Base-by-base conservation (phyloP, 2,888 invertebrate genomes). In the Philopedon plagiatum region DNA sequence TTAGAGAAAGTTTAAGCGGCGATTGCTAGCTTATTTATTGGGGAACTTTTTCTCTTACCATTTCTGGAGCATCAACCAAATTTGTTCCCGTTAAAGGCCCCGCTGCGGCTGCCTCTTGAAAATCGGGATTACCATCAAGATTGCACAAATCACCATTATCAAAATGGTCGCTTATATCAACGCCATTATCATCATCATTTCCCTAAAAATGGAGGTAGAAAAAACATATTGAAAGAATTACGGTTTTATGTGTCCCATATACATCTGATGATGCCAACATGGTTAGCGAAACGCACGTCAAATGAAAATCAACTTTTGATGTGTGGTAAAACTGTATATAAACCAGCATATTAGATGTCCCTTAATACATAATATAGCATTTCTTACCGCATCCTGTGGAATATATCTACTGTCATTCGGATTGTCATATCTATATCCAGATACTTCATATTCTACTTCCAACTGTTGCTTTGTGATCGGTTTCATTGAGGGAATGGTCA, bases 51-150 rank as follows among this genome's bases (percentile, higher is more conserved):
- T 34, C 19, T 67, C 72, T 71, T 77, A 90, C 90, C 85, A 89
- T 89, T 72, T 89, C 89, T 0, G 93, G 93, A 1, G 91, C 90
- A 49, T 90, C 90, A 8, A 93, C 87, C 83, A 92, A 88, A 79
- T 92, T 88, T 2, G 87, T 86, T 0, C 88, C 87, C 32, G 86
- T 86, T 76, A 86, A 84, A 64, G 81, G 77, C 15, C 76, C 79
- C 62, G 79, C 78, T 0, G 78, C 75, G 1, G 77, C 74, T 0
- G 39, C 44, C 21, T 61, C 54, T 69, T 65, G 18, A 54, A 86
- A 0, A 37, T 37, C 84, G 85, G 9, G 87, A 11, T 86, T 87
- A 19, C 29, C 46, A 18, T 15, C 18, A 8, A 41, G 11, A 5
- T 49, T 15, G 26, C 26, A 57, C 44, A 85, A 86, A 15, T 73